Conservation (phyloP, 2,797 vertebrate species). For the Ciconia nigra region DNA sequence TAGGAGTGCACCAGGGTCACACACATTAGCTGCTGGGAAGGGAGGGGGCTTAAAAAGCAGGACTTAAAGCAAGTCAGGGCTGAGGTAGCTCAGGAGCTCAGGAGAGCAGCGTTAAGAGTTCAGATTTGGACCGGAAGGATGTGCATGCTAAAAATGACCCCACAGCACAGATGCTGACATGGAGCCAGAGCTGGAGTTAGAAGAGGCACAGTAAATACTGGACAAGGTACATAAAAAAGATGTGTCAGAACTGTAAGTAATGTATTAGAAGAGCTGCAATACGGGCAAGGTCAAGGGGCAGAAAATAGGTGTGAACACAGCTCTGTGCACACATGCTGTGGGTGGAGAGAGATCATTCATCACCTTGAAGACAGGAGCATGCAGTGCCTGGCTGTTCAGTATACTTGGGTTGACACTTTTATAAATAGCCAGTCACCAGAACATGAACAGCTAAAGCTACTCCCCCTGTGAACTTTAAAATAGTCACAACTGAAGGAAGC, state of each 20-base stretch:
- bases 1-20: background rate
- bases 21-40: background rate
- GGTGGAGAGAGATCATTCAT: background rate
- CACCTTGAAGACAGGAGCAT: background rate
- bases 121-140: background rate
- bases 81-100: background rate
- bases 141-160: background rate
- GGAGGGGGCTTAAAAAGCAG: background rate
- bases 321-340: background rate
- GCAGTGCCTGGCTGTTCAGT: background rate
- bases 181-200: background rate
- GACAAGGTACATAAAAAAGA: background rate
- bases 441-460: background rate
- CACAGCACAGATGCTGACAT: background rate
- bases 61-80: background rate
- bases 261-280: background rate
- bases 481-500: background rate
- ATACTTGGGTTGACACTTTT: background rate
- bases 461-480: background rate
- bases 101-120: background rate
- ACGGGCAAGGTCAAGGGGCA: background rate
- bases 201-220: background rate
- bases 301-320: background rate
- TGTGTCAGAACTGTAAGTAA: background rate
- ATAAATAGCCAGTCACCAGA: background rate